Base-by-base conservation (phyloP, 2,113 vertebrate genomes). In the Cebus imitator region DNA sequence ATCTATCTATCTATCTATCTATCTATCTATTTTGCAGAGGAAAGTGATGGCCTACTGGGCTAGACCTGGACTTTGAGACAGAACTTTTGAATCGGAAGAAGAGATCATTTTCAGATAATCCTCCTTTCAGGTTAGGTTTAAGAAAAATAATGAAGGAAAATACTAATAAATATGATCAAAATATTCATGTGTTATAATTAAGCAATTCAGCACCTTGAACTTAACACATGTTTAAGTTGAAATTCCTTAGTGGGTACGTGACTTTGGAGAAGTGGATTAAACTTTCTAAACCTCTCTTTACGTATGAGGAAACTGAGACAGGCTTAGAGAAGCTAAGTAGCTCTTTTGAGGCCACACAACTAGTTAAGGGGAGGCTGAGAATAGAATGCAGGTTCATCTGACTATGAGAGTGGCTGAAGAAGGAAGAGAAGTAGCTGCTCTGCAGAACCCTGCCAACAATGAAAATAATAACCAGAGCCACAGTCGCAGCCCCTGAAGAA, bases 101-200 rank as follows among this genome's bases (percentile, higher is more conserved):
- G 40, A 32, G 3, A 45, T 17, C 3, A 0, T 83, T 32, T 40
- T n/a, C 30, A 25, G 20, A 5, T 2, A 12, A 64, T 25, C 21
- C 30, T 90, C 5, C 0, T 25, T 85, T 45, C 35, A 1, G n/a
- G 11, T 14, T 32, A 6, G 48, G 18, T 10, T 37, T 66, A 84
- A 64, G 82, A 52, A 43, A 23, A 14, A 5, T 7, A 5, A 2
- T 1, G 58, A 27, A 27, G 75, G 40, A 64, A 80, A 87, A 30
- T 0, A 18, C 6, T 64, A 64, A 64, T 1, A 12, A 30, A 20
- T 0, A 2, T 0, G 0, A 18, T 8, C 6, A 5, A 18, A 40
- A 68, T 2, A 35, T 0, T 27, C 79, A 21, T 1, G 25, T 1
- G 0, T 0, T 1, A 0, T 0, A 14, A 13, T 14, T 0, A 5